A percentile compares a stretch with the other conserved stretches of the same genome.
Evolutionary conservation across 2,797 vertebrate species (phyloP).

Genomic region (Channa striata): DNA sequence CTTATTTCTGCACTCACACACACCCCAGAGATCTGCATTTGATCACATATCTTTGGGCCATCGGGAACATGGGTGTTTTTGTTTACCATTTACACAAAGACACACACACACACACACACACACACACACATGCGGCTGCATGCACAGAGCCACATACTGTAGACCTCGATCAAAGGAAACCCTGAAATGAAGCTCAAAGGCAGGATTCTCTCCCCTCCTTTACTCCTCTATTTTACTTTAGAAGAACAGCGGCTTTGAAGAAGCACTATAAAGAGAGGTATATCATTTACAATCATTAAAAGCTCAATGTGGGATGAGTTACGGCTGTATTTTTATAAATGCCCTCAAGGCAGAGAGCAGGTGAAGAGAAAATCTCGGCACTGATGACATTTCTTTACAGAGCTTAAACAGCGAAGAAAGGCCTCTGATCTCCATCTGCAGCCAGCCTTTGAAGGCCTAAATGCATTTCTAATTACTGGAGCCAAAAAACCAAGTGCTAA

Average conservation of each 20-base stretch:
- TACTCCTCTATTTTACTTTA: conserved; percentile 45
- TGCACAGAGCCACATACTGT: neutral
- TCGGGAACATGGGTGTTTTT: conserved; percentile 38
- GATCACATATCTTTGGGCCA: conserved; percentile 41
- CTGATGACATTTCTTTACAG: conserved; percentile 59
- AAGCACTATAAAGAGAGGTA: conserved; percentile 30
- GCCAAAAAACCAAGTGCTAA: conserved; percentile 54
- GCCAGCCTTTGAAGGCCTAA: conserved; percentile 60
- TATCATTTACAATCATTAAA: conserved; percentile 67
- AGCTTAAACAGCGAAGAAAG: conserved; percentile 55
- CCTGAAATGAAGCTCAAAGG: conserved; percentile 62
- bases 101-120: conserved; percentile 5
- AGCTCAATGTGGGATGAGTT: conserved; percentile 60
- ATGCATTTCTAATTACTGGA: conserved; percentile 66
- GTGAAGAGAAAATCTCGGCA: conserved; percentile 28
- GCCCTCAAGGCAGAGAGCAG: conserved; percentile 46
- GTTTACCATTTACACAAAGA: conserved; percentile 46
- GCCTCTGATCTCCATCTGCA: conserved; percentile 62
- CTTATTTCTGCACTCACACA: conserved; percentile 3
- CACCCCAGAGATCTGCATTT: conserved; percentile 11
- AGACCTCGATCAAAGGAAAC: conserved; percentile 65
- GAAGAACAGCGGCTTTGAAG: conserved; percentile 65
- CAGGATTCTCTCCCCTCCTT: conserved; percentile 36
- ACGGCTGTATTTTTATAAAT: conserved; percentile 55
- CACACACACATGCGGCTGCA: neutral